These are phyloP conservation scores for Clarias pachynema DNA, from an alignment of 2,797 vertebrate species.

Conservation along the genomic window DNA sequence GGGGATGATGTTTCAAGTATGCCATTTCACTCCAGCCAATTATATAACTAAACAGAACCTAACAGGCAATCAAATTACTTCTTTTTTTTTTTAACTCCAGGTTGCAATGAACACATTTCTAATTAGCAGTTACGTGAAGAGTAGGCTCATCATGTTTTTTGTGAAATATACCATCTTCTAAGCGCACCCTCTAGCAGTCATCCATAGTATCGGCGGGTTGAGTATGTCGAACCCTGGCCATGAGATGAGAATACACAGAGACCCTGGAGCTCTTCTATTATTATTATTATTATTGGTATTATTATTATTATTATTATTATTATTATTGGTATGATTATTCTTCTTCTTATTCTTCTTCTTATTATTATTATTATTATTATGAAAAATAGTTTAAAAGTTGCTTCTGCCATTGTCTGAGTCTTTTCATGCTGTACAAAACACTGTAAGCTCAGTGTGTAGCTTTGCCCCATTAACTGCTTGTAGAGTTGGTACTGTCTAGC, in stretches of 20 bases:
- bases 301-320: not conserved
- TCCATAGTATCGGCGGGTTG: not conserved
- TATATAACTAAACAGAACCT: constrained; percentile 18
- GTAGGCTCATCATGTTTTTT: constrained; percentile 3
- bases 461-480: constrained; percentile 3
- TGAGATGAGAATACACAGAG: not conserved
- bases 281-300: too few species aligned
- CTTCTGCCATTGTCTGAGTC: not conserved
- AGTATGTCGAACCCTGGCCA: not conserved
- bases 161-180: constrained; percentile 14
- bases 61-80: constrained; percentile 16
- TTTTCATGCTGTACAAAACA: constrained; percentile 3
- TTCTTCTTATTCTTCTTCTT: too few species aligned
- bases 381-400: not conserved
- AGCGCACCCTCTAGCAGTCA: not conserved
- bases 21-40: constrained; percentile 28
- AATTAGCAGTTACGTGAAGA: constrained; percentile 12
- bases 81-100: constrained; percentile 8
- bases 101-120: constrained; percentile 5
- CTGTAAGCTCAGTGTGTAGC: not conserved
- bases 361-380: not conserved
- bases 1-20: constrained; percentile 44
- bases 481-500: not conserved
- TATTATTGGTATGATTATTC: too few species aligned
- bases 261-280: not conserved